phyloP scores from a whole-genome alignment of 53 echinoderm and acorn worm genomes.

The Stichopus horrens region DNA sequence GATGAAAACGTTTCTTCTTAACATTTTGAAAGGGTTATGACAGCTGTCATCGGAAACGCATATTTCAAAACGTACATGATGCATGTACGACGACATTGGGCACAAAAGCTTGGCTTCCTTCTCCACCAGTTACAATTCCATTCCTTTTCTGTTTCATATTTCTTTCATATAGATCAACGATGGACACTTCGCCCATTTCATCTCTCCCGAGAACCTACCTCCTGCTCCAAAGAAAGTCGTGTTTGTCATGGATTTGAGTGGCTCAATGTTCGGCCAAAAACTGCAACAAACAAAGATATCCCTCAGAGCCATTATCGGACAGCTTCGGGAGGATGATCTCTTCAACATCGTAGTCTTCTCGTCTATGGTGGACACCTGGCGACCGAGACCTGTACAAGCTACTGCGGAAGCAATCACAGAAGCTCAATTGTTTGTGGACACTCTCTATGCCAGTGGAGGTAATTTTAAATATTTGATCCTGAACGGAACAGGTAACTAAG shows the following conservation, averaged over 20 bases:
- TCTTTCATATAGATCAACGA: conserved; percentile 60
- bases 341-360: conserved; percentile 62
- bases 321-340: conserved; percentile 65
- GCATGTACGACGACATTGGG: too few relatives aligned
- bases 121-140: too few relatives aligned
- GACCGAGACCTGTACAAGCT: conserved; percentile 33
- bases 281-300: conserved; percentile 71
- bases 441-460: conserved; percentile 54
- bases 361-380: conserved; percentile 19
- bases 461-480: not conserved
- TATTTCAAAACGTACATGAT: too few relatives aligned
- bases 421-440: conserved; percentile 35
- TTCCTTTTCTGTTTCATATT: too few relatives aligned
- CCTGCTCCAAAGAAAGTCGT: conserved; percentile 83
- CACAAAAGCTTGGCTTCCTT: too few relatives aligned
- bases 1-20: too few relatives aligned
- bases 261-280: conserved; percentile 81
- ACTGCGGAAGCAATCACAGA: not conserved
- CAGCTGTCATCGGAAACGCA: too few relatives aligned
- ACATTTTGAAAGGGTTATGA: too few relatives aligned
- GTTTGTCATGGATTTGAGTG: conserved; percentile 88
- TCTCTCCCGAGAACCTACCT: conserved; percentile 72
- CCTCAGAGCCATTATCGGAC: conserved; percentile 67
- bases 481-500: too few relatives aligned
- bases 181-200: conserved; percentile 95